Evolutionary conservation across 92 coral and sea anemone genomes (phyloP).

Genomic region (Palythoa grandiflora): DNA sequence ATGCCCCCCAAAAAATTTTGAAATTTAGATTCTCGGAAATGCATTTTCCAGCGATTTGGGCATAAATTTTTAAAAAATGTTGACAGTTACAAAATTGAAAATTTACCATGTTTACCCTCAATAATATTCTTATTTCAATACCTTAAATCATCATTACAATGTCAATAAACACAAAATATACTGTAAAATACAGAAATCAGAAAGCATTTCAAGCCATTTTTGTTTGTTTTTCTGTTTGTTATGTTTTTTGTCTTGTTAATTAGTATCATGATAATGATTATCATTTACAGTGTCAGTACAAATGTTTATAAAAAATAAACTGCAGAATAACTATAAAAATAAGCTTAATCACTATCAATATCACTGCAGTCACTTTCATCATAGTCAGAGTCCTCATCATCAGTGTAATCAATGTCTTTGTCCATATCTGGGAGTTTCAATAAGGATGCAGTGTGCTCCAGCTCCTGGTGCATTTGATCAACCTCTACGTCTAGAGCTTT

Average conservation of each 20-base stretch:
- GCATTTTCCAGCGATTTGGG: too few species aligned
- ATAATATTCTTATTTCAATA: neutral
- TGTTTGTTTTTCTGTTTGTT: neutral
- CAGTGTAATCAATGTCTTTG: constrained; percentile 14
- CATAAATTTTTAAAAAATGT: neutral
- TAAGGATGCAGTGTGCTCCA: constrained; percentile 15
- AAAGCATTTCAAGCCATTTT: neutral
- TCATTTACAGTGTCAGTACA: neutral
- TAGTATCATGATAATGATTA: neutral
- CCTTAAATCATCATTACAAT: neutral
- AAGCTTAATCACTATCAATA: neutral
- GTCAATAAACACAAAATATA: neutral
- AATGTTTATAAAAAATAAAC: neutral
- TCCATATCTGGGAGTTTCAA: neutral
- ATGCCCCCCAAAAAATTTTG: too few species aligned
- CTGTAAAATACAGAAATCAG: neutral
- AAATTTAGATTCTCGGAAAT: too few species aligned
- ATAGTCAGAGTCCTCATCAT: neutral
- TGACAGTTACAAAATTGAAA: neutral
- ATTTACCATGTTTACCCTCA: neutral
- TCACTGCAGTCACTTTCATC: neutral
- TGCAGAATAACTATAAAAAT: neutral
- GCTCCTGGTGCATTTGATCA: neutral
- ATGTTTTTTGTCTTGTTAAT: neutral
- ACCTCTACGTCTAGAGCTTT: constrained; percentile 1